Percentiles rank a stretch among this genome's conserved stretches.
These are phyloP conservation scores for Pogonocichla stellata DNA, from an alignment of 2,113 vertebrate genomes.

Conservation along the genomic window DNA sequence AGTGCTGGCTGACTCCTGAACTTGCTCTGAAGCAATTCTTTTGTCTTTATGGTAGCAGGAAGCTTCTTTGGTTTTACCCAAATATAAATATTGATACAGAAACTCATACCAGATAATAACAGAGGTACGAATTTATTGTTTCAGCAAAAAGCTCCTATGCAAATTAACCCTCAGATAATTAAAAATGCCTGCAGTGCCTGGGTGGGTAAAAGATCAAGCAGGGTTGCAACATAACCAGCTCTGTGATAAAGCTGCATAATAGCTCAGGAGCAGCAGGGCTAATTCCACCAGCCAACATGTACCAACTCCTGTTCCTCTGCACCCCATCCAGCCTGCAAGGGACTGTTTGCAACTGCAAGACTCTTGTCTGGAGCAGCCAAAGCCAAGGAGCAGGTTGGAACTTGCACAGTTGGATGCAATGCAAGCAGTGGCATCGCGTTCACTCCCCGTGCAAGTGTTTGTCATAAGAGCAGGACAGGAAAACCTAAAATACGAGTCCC, in stretches of 20 bases:
- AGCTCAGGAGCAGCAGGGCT: background rate
- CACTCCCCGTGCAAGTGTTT: background rate
- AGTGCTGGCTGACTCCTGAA: background rate
- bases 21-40: background rate
- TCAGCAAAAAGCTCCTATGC: conserved; percentile 38
- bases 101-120: conserved; percentile 13
- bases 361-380: background rate
- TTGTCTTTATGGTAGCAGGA: background rate
- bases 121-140: conserved; percentile 35
- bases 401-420: background rate
- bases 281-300: background rate
- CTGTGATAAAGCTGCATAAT: conserved; percentile 11
- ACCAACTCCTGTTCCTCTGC: background rate
- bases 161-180: conserved; percentile 43
- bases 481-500: conserved; percentile 46
- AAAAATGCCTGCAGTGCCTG: conserved; percentile 42
- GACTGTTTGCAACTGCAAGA: background rate
- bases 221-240: conserved; percentile 2
- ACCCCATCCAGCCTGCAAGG: background rate
- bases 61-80: conserved; percentile 10
- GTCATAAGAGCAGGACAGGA: conserved; percentile 7
- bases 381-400: conserved; percentile 5
- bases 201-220: conserved; percentile 40
- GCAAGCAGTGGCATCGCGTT: background rate
- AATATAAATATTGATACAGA: conserved; percentile 30